phyloP scores from a whole-genome alignment of 1,140 invertebrate genomes.

The Drosophila parvula region DNA sequence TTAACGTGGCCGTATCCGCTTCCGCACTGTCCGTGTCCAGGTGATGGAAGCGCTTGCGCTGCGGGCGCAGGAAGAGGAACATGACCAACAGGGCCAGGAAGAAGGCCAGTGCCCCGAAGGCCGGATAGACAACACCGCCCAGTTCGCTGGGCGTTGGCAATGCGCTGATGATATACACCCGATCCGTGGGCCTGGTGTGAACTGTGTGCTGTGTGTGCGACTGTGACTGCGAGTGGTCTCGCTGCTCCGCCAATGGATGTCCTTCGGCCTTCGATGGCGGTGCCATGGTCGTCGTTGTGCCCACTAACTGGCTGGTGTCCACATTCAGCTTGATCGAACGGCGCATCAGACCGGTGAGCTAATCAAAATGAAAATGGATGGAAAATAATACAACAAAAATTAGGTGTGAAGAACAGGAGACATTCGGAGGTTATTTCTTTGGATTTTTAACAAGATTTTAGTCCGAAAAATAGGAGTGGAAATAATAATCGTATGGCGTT shows the following conservation, averaged over 20 bases:
- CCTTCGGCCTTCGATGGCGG: neutral
- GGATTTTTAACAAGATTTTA: too few species aligned
- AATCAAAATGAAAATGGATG: neutral
- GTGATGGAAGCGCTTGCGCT: slow-evolving; percentile 61
- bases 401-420: neutral
- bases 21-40: slow-evolving; percentile 32
- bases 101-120: slow-evolving; percentile 70
- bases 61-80: slow-evolving; percentile 75
- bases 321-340: slow-evolving; percentile 77
- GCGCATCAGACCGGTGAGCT: slow-evolving; percentile 77
- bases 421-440: too few species aligned
- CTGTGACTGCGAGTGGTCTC: slow-evolving; percentile 1
- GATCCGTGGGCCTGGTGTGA: slow-evolving; percentile 57
- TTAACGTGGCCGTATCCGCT: slow-evolving; percentile 62
- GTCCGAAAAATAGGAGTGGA: too few species aligned
- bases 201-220: neutral
- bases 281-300: slow-evolving; percentile 16
- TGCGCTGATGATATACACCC: slow-evolving; percentile 72
- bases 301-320: slow-evolving; percentile 70
- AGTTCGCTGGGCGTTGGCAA: slow-evolving; percentile 68
- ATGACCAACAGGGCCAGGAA: slow-evolving; percentile 70
- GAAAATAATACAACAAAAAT: neutral
- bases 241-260: neutral
- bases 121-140: slow-evolving; percentile 71
- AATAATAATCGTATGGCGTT: neutral